phyloP scores from a whole-genome alignment of 2,797 vertebrate genomes.

The Furcifer pardalis region DNA sequence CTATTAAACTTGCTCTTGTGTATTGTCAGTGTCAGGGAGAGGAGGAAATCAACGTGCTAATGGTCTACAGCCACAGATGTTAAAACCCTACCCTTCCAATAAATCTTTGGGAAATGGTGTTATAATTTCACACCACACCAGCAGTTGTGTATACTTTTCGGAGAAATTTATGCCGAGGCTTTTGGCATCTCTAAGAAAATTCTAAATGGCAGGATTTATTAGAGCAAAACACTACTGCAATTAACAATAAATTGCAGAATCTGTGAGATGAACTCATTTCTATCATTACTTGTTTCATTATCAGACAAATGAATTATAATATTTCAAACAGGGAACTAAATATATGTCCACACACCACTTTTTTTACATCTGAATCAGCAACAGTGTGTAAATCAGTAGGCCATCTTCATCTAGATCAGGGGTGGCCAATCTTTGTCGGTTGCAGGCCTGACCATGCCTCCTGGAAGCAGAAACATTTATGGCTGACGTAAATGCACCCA shows the following conservation, averaged over 20 bases:
- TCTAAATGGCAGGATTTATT: constrained; percentile 58
- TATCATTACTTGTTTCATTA: not conserved
- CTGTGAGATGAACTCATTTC: constrained; percentile 47
- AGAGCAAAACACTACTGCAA: constrained; percentile 53
- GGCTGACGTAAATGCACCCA: no score
- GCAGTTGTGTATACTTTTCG: constrained; percentile 39
- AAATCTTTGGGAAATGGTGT: constrained; percentile 68
- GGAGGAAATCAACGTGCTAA: constrained; percentile 43
- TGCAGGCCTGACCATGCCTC: no score
- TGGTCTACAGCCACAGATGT: constrained; percentile 42
- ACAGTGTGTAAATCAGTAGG: constrained; percentile 16
- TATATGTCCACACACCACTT: not conserved
- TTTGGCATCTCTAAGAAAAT: constrained; percentile 57
- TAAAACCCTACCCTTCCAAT: constrained; percentile 38
- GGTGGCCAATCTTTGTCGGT: not conserved
- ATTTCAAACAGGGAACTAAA: not conserved
- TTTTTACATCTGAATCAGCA: not conserved
- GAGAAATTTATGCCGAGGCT: constrained; percentile 60
- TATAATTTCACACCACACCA: constrained; percentile 49
- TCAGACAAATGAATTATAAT: not conserved
- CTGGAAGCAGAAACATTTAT: no score
- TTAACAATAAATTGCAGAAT: constrained; percentile 65
- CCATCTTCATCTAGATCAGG: constrained; percentile 12
- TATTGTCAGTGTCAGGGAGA: constrained; percentile 45
- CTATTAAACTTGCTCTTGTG: constrained; percentile 46